Base-by-base conservation (phyloP, 2,113 vertebrate species). In the Gasterosteus aculeatus region DNA sequence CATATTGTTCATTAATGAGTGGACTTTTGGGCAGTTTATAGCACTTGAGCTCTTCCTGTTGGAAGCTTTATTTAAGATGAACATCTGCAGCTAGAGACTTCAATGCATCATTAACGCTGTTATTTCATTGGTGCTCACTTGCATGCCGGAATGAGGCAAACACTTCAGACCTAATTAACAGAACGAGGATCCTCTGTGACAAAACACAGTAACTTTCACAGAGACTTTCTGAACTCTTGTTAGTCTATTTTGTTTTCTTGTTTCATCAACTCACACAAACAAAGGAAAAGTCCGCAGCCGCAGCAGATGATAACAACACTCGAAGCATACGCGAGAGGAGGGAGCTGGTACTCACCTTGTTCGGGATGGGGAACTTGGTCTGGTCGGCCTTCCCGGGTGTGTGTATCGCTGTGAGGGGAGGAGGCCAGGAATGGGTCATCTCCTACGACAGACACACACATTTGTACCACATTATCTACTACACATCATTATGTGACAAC, bases 381-480 rank as follows among this genome's bases (percentile, higher is more conserved):
- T 96, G 95, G 63, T 97, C 96, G 66, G 95, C 94, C 82, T 96
- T 96, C 84, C 95, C 95, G 2, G 95, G 94, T 75, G 95, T 96
- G 74, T 97, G 96, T 88, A 97, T 96, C 89, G 95, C 95, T 73
- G 95, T 96, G 69, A 97, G 93, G 75, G 96, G 95, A 86, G 95
- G 93, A 72, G 96, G 95, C 96, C 96, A 97, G 79, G 96, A 95
- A 90, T 96, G 96, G 79, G 95, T 97, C 96, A 97, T 97, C 93
- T 97, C 95, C 96, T 94, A 41, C 57, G 77, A 57, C 7, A 57
- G 12, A 57, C 54, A 56, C 4, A 61, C 19, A 39, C 39, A 54
- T 70, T 70, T 44, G 15, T 59, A 19, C 1, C 10, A 58, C 39
- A 65, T 57, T 57, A 57, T 31, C 54, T 47, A 51, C 12, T 33